Evolutionary conservation across 2,113 vertebrate genomes (phyloP), one percentile per base, ranked within the genome.

Genomic region (Neofelis nebulosa): DNA sequence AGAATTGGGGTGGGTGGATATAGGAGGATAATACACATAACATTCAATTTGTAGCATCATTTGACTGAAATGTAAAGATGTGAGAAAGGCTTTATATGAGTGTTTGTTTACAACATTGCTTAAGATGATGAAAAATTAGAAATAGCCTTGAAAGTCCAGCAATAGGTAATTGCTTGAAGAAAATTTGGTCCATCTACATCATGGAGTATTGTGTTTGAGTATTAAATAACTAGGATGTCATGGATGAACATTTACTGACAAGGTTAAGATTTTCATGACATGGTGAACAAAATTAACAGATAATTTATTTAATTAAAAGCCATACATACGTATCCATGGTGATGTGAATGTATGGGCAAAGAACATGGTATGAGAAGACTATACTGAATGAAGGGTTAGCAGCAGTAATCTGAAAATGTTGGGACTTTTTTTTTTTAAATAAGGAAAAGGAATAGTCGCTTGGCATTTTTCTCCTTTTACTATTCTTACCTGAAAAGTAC

Each of bases 11-110:
- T n/a, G 4, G 10, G 65, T 45, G 45, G 45, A 45, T 45, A 16
- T 16, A 33, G 76, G 76, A 45, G 25, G 73, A 76, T 76, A 25
- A 76, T 38, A 45, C 33, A 79, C 19, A 71, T 45, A 8, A 36
- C 29, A 61, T 48, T 61, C 27, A 52, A 13, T 76, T 25, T 76
- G 23, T 74, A 78, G 25, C 69, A 13, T 57, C 27, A 76, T 76
- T 82, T 89, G 68, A 94, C 66, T 92, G 50, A 29, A 63, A 38
- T 81, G 48, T 94, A 61, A 88, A 94, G 48, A 82, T 88, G 8
- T 61, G 45, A 82, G 36, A 69, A 74, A 87, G 12, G 3, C 16
- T 80, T 63, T 73, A 29, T 36, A n/a, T 57, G 36, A n/a, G 11
- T 91, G 7, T 73, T 81, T 94, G 36, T 36, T 96, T 65, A 73